phyloP scores from a whole-genome alignment of 1,140 invertebrate genomes.

The Phymastichus coffea region DNA sequence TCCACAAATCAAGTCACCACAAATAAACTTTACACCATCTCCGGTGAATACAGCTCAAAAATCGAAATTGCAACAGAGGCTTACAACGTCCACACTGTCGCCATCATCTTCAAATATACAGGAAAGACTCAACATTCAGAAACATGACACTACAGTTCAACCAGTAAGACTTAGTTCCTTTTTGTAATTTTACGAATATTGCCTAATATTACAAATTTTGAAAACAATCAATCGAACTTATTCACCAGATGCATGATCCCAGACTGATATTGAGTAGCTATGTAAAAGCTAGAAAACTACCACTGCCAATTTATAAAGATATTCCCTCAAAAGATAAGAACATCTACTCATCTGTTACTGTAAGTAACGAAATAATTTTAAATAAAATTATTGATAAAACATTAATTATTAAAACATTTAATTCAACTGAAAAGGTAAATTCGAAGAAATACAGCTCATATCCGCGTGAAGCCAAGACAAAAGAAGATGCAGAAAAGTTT shows the following conservation, averaged over 20 bases:
- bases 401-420: slow-evolving; percentile 7
- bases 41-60: background rate
- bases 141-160: background rate
- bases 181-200: background rate
- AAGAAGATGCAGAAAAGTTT: slow-evolving; percentile 56
- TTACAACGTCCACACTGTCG: too few species aligned
- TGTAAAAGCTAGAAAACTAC: slow-evolving; percentile 22
- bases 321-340: slow-evolving; percentile 14
- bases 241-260: slow-evolving; percentile 26
- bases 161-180: background rate
- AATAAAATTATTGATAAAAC: background rate
- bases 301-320: slow-evolving; percentile 36
- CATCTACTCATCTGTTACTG: slow-evolving; percentile 42
- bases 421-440: slow-evolving; percentile 49
- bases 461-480: slow-evolving; percentile 58
- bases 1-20: too few species aligned
- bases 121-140: background rate
- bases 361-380: slow-evolving; percentile 26
- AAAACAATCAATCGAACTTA: background rate
- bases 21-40: too few species aligned
- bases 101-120: background rate
- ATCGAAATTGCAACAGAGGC: too few species aligned
- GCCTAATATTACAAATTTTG: background rate
- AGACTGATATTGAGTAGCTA: slow-evolving; percentile 29
- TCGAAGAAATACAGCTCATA: slow-evolving; percentile 58